phyloP scores from a whole-genome alignment of 2,113 vertebrate genomes.

The Aptenodytes forsteri region DNA sequence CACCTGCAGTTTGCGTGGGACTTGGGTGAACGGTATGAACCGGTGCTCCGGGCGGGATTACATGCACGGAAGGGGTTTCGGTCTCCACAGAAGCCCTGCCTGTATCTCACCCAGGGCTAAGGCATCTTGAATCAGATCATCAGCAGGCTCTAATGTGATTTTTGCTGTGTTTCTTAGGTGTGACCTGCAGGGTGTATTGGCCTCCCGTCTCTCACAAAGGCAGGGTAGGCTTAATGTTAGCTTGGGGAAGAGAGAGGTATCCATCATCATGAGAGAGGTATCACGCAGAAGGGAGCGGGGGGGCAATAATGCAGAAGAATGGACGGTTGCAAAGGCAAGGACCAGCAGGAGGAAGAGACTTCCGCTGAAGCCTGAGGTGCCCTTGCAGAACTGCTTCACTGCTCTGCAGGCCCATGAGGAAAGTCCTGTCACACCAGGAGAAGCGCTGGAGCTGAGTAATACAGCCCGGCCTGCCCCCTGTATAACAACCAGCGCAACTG shows the following conservation, averaged over 20 bases:
- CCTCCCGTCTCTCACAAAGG: neutral
- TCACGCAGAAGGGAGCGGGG: no score
- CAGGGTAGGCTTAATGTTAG: neutral
- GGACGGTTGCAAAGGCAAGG: no score
- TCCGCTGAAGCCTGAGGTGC: no score
- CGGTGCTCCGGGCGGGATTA: accelerated
- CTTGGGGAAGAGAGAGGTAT: neutral
- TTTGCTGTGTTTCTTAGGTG: neutral
- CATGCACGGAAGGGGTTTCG: neutral
- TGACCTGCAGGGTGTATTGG: neutral
- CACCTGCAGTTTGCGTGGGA: neutral
- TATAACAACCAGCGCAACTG: no score
- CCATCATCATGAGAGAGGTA: neutral
- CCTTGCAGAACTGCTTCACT: no score
- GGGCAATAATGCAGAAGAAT: no score
- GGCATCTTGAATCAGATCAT: neutral
- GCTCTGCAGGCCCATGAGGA: no score
- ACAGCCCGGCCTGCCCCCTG: no score
- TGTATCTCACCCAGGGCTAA: neutral
- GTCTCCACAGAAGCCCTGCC: neutral
- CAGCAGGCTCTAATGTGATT: neutral
- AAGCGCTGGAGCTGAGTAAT: no score
- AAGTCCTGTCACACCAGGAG: no score
- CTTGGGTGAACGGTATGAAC: neutral
- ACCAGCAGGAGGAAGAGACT: no score